Percentiles rank a stretch among this genome's conserved stretches.
Evolutionary conservation across 1,140 invertebrate genomes (phyloP).

Genomic region (Ceratoteleas bidentatus): DNA sequence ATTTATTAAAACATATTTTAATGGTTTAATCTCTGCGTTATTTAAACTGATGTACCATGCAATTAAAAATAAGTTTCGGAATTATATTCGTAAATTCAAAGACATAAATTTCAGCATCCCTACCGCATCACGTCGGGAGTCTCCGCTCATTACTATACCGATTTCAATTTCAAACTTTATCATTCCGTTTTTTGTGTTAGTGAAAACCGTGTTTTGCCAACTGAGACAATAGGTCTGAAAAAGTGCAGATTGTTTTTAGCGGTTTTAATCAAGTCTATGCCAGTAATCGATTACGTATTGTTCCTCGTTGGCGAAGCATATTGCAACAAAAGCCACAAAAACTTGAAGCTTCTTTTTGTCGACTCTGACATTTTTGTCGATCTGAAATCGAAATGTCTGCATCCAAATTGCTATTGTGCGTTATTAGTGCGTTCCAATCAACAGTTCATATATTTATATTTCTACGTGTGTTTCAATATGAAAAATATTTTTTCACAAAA

Average conservation of each 20-base stretch:
- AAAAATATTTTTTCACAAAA: no score
- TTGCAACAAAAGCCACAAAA: slow-evolving; percentile 27
- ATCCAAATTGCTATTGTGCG: neutral
- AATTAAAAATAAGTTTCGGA: no score
- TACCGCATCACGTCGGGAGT: slow-evolving; percentile 1
- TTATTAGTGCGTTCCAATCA: no score
- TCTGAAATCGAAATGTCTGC: neutral
- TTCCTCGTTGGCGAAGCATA: slow-evolving; percentile 12
- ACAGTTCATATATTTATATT: no score
- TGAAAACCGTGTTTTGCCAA: slow-evolving; percentile 19
- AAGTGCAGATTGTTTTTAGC: slow-evolving; percentile 36
- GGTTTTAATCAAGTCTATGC: slow-evolving; percentile 35
- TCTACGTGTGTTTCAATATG: no score
- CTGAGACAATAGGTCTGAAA: slow-evolving; percentile 34
- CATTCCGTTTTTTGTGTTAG: slow-evolving; percentile 6
- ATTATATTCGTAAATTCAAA: slow-evolving; percentile 6
- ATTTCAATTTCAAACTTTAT: slow-evolving; percentile 18
- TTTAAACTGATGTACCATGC: no score
- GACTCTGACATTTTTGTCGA: slow-evolving; percentile 10
- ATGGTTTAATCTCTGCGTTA: no score
- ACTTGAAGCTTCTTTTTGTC: slow-evolving; percentile 15
- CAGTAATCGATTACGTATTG: slow-evolving; percentile 28
- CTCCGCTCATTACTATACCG: slow-evolving; percentile 2
- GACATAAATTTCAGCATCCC: slow-evolving; percentile 6
- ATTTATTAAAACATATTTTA: no score